These are phyloP conservation scores for Typhlichthys eigenmanni DNA, from an alignment of 2,797 vertebrate species.

Conservation along the genomic window DNA sequence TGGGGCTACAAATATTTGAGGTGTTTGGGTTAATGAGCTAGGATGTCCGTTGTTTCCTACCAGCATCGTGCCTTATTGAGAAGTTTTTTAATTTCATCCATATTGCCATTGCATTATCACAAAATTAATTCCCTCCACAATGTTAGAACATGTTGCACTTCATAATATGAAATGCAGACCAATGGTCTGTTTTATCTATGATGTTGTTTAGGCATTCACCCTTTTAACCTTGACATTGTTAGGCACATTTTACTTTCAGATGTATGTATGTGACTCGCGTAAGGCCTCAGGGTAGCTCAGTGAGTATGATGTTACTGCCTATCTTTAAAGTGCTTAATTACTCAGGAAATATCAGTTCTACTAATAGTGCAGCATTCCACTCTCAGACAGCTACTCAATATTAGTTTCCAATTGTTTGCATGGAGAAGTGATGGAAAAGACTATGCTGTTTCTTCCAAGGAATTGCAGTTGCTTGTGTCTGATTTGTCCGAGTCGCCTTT, in stretches of 20 bases:
- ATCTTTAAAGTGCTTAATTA: slow-evolving; percentile 72
- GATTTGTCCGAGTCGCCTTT: slow-evolving; percentile 18
- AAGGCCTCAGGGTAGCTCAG: slow-evolving; percentile 50
- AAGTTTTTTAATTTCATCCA: slow-evolving; percentile 11
- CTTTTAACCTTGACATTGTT: slow-evolving; percentile 14
- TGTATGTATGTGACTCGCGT: slow-evolving; percentile 40
- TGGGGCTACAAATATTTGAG: slow-evolving; percentile 29
- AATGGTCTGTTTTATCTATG: no score
- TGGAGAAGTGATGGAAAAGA: slow-evolving; percentile 6
- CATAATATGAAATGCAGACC: slow-evolving; percentile 32
- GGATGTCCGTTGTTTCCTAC: slow-evolving; percentile 31
- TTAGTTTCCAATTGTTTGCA: slow-evolving; percentile 38
- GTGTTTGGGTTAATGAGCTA: slow-evolving; percentile 8
- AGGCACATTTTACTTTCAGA: slow-evolving; percentile 27
- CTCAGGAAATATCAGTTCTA: slow-evolving; percentile 68
- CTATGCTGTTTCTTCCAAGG: slow-evolving; percentile 38
- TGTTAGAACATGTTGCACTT: slow-evolving; percentile 41
- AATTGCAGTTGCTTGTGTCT: slow-evolving; percentile 15
- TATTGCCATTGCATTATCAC: slow-evolving; percentile 2
- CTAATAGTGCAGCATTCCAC: slow-evolving; percentile 59
- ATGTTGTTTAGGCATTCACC: slow-evolving; percentile 8
- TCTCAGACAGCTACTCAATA: slow-evolving; percentile 34
- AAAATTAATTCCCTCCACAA: slow-evolving; percentile 3
- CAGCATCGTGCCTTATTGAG: slow-evolving; percentile 52
- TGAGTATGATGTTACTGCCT: slow-evolving; percentile 36